Conservation (phyloP, 2,113 vertebrate species). For the Grammatotria lemairii region DNA sequence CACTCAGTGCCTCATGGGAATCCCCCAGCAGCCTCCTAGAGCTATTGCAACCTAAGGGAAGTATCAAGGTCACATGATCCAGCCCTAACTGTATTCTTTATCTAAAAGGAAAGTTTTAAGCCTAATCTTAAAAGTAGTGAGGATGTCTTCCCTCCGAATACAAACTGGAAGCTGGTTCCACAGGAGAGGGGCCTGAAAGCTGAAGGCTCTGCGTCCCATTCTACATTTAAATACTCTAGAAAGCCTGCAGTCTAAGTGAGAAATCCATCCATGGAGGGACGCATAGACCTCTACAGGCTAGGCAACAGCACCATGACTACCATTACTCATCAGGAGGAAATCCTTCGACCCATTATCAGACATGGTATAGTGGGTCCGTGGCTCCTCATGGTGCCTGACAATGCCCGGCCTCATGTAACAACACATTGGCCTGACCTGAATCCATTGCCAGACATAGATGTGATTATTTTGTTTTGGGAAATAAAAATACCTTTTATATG, state of each 20-base stretch:
- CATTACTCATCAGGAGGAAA: background rate
- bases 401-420: background rate
- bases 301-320: background rate
- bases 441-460: background rate
- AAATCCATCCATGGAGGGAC: background rate
- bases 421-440: background rate
- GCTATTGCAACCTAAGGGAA: background rate
- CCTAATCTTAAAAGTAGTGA: background rate
- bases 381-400: background rate
- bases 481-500: background rate
- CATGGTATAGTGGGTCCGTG: background rate
- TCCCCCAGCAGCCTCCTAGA: background rate
- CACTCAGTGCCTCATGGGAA: background rate
- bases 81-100: background rate
- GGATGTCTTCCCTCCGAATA: background rate
- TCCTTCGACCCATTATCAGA: background rate
- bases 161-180: background rate
- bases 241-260: background rate
- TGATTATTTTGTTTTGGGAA: background rate
- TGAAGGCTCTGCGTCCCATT: background rate
- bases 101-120: background rate
- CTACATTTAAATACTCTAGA: background rate
- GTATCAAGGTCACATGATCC: background rate
- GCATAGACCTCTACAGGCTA: background rate
- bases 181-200: background rate